phyloP scores from a whole-genome alignment of 2,888 invertebrate species.

The Caenorhabditis sulstoni region DNA sequence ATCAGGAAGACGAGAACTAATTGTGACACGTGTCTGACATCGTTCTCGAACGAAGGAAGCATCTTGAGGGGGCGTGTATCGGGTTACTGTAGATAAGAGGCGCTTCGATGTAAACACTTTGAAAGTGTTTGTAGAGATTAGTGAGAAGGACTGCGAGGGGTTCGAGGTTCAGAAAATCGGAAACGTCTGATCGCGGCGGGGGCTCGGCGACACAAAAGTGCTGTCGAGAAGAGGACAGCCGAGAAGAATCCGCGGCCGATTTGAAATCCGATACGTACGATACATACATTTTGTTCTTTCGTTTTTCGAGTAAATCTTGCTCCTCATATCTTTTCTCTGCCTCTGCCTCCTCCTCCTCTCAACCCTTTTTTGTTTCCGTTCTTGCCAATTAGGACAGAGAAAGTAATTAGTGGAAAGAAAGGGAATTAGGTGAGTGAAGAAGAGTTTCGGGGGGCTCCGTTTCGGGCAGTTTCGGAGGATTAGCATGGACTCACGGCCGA shows the following conservation, averaged over 20 bases:
- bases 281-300: constrained; percentile 60
- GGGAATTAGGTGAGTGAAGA: constrained; percentile 7
- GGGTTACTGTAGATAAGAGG: constrained; percentile 34
- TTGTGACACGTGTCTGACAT: constrained; percentile 2
- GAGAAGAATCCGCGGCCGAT: constrained; percentile 30
- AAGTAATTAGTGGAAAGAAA: constrained; percentile 20
- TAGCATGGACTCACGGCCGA: constrained; percentile 53
- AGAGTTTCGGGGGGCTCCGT: neutral
- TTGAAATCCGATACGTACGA: constrained; percentile 61
- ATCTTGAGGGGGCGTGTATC: neutral
- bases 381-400: neutral
- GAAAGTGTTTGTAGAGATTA: constrained; percentile 23
- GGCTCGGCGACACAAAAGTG: constrained; percentile 32
- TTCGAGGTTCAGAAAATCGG: constrained; percentile 24
- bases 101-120: constrained; percentile 2
- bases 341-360: neutral
- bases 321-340: constrained; percentile 12
- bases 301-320: constrained; percentile 35
- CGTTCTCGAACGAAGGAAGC: neutral
- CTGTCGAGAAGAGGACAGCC: constrained; percentile 26
- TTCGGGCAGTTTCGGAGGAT: constrained; percentile 1
- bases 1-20: neutral
- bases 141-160: constrained; percentile 21
- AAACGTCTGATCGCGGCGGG: neutral
- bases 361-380: neutral